A percentile compares a stretch with the other conserved stretches of the same genome.
Evolutionary conservation across 2,888 invertebrate genomes (phyloP).

Genomic region (Bembecia ichneumoniformis): DNA sequence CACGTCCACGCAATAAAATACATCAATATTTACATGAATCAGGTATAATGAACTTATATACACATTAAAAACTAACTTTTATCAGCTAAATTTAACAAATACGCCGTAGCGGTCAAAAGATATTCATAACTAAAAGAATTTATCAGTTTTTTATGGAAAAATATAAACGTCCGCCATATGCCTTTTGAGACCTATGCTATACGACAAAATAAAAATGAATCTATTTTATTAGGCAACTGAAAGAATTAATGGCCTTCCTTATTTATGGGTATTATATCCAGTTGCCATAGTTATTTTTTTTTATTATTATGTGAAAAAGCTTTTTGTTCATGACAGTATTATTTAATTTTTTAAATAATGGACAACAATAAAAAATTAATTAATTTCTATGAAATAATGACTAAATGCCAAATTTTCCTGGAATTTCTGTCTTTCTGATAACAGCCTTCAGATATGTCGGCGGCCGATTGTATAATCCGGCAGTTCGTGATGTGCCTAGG

Average conservation of each 20-base stretch:
- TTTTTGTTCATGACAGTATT: no score
- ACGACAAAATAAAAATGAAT: constrained; percentile 23
- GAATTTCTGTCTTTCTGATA: no score
- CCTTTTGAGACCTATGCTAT: constrained; percentile 66
- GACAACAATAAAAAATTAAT: no score
- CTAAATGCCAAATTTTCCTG: no score
- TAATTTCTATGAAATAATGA: no score
- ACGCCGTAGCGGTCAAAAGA: constrained; percentile 69
- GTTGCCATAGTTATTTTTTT: constrained; percentile 44
- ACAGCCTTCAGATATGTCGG: no score
- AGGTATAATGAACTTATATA: constrained; percentile 70
- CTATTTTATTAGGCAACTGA: constrained; percentile 5
- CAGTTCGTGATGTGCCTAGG: no score
- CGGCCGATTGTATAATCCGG: no score
- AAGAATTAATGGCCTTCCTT: constrained; percentile 13
- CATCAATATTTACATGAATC: constrained; percentile 68
- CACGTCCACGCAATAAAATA: constrained; percentile 73
- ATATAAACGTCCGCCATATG: constrained; percentile 74
- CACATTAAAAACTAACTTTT: constrained; percentile 70
- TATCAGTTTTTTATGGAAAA: constrained; percentile 73
- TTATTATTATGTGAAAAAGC: neutral
- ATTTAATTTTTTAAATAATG: no score
- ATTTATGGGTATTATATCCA: constrained; percentile 43
- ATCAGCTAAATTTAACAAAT: constrained; percentile 70
- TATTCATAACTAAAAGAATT: constrained; percentile 73